Base-by-base conservation (phyloP, 2,797 vertebrate genomes). In the Cryptoprocta ferox region DNA sequence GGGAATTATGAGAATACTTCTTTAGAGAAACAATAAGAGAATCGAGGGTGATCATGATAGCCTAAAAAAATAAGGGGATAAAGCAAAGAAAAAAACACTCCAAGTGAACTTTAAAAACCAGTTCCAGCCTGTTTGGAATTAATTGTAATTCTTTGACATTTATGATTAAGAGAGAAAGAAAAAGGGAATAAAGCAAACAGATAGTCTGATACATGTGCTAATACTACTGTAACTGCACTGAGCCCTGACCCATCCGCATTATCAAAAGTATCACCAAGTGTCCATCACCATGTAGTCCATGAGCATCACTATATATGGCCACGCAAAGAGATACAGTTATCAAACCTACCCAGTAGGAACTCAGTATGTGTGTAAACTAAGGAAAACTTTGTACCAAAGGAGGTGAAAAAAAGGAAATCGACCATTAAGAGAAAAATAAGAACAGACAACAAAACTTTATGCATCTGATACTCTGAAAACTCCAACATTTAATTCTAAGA, bases 41-140 rank as follows among this genome's bases (percentile, higher is more conserved):
- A 80, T 21, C 75, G 63, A 93, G 19, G 30, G 42, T 87, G 26
- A 86, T 37, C 63, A 32, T 12, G 30, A 4, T 11, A 79, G 21
- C 37, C 79, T 8, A 83, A 80, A 63, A 24, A 24, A 66, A 59
- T 39, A 12, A 86, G 3, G 35, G 19, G 2, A 28, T 19, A 59
- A 8, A 56, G 5, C 66, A 48, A 53, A 56, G 2, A 9, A 15
- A 28, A 80, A 85, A 88, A 56, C 42, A 88, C 84, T 90, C 21
- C 39, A 86, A 65, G 30, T 12, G 66, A 91, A 97, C 48, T 95
- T 94, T 79, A 59, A 90, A 88, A 94, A 89, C 63, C 32, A 81
- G 26, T 53, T 28, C 28, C 35, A 83, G 66, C 16, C 66, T 75
- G 63, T 81, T 89, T 95, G 11, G 12, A 94, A 96, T 79, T 68